These are phyloP conservation scores for Sminthurides bifidus DNA, from an alignment of 1,140 invertebrate genomes.

Conservation along the genomic window DNA sequence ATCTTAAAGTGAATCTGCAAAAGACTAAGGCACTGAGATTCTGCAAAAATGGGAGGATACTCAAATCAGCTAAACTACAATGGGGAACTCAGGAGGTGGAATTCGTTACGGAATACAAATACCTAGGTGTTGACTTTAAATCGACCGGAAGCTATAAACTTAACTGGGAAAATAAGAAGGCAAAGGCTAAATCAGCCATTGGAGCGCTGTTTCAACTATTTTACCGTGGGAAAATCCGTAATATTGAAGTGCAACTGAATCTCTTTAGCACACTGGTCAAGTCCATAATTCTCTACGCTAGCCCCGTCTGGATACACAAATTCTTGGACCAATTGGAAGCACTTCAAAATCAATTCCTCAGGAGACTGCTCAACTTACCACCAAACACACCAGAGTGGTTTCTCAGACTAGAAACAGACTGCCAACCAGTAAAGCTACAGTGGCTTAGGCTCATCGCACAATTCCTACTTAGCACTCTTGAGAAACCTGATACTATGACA, in stretches of 20 bases:
- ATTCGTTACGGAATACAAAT: background rate
- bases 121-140: background rate
- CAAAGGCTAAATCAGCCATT: background rate
- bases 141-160: background rate
- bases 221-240: background rate
- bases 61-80: background rate
- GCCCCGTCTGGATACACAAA: background rate
- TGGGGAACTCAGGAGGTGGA: background rate
- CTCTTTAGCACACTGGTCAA: background rate
- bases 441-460: too few relatives aligned
- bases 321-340: background rate
- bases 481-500: too few relatives aligned
- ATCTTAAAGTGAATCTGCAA: background rate
- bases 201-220: too few relatives aligned
- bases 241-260: background rate
- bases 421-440: too few relatives aligned
- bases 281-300: background rate
- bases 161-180: background rate
- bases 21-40: conserved; percentile 3
- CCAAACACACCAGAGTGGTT: too few relatives aligned
- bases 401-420: too few relatives aligned
- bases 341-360: conserved; percentile 3
- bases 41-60: background rate
- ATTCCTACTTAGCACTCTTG: too few relatives aligned
- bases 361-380: background rate